Conservation (phyloP, 2,113 vertebrate species). For the Aphelocoma coerulescens region DNA sequence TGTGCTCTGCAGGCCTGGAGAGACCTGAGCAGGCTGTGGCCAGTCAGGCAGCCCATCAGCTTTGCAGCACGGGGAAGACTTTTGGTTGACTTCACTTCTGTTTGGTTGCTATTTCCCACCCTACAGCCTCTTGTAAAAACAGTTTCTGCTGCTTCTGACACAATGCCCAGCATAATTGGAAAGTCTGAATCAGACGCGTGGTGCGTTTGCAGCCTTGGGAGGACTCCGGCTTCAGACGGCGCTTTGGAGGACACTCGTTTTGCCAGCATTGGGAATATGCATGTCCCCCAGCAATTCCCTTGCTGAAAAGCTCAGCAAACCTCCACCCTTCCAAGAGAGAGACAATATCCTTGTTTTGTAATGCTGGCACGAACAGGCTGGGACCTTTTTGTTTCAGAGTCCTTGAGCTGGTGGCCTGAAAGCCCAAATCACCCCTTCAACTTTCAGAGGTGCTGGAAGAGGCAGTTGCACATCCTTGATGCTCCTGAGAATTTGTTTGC, state of each 20-base stretch:
- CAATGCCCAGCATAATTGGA: neutral
- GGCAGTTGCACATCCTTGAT: neutral
- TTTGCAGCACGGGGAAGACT: neutral
- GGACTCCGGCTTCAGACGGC: neutral
- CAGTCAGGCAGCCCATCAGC: neutral
- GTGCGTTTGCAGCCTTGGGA: neutral
- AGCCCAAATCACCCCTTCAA: neutral
- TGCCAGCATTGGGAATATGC: neutral
- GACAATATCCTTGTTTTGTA: neutral
- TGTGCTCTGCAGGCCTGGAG: neutral
- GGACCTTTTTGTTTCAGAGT: neutral
- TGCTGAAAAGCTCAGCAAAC: neutral
- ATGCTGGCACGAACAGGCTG: neutral
- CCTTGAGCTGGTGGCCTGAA: neutral
- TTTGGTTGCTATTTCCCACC: neutral
- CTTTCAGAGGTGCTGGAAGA: neutral
- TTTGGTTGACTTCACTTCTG: neutral
- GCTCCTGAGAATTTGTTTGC: neutral
- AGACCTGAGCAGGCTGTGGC: neutral
- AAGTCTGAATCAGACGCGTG: conserved; percentile 4
- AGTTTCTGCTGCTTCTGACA: neutral
- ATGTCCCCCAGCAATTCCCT: neutral
- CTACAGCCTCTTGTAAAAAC: neutral
- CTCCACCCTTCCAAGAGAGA: neutral
- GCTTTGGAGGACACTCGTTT: neutral